phyloP scores from a whole-genome alignment of 2,797 vertebrate genomes.

The Lagorchestes hirsutus region DNA sequence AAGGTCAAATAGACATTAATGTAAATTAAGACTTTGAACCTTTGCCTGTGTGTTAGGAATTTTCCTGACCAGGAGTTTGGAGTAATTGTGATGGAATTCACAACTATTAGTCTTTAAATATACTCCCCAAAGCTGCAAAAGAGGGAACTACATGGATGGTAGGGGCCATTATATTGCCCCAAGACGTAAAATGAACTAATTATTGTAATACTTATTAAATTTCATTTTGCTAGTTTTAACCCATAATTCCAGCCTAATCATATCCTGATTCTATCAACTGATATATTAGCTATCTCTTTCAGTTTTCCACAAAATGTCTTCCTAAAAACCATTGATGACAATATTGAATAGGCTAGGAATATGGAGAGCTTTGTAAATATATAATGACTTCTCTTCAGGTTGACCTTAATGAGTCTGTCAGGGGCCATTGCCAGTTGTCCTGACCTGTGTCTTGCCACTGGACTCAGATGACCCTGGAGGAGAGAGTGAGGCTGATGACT shows the following conservation, averaged over 20 bases:
- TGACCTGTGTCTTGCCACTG: too few species aligned
- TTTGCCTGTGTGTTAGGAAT: neutral
- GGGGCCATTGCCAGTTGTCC: too few species aligned
- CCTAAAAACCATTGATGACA: neutral
- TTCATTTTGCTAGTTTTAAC: neutral
- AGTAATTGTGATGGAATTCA: neutral
- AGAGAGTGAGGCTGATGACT: too few species aligned
- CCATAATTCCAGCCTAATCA: neutral
- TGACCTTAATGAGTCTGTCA: neutral
- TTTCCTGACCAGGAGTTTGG: neutral
- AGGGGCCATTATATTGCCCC: neutral
- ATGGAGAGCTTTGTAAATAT: neutral
- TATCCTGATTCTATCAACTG: neutral
- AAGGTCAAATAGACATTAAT: neutral
- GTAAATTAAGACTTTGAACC: neutral
- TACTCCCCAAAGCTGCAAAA: neutral
- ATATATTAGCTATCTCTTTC: neutral
- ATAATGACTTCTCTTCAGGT: neutral
- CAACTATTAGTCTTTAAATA: neutral
- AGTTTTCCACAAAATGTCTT: neutral
- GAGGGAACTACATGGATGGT: neutral
- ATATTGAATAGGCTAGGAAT: neutral
- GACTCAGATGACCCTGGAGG: too few species aligned
- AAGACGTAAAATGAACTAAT: neutral
- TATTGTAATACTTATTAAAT: neutral